A percentile compares a stretch with the other conserved stretches of the same genome.
Evolutionary conservation across 2,888 invertebrate species (phyloP).

Genomic region (Hofmannophila pseudospretella): DNA sequence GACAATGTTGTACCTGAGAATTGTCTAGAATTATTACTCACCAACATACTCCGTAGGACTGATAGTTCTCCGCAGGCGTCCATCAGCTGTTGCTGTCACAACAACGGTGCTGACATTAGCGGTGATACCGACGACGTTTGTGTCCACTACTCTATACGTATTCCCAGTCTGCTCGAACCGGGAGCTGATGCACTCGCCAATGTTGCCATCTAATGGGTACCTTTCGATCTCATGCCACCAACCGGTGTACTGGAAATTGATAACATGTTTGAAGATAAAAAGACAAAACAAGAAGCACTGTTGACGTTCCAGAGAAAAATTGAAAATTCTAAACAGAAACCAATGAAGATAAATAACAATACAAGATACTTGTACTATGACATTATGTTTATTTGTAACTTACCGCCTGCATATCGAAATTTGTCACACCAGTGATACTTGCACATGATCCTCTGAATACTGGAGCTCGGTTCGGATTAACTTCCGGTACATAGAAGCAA

Average conservation of each 20-base stretch:
- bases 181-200: conserved; percentile 49
- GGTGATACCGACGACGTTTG: conserved; percentile 30
- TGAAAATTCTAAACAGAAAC: too few species aligned
- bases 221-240: conserved; percentile 65
- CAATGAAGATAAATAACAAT: too few species aligned
- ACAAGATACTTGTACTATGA: too few species aligned
- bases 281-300: too few species aligned
- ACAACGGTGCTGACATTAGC: conserved; percentile 31
- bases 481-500: conserved; percentile 57
- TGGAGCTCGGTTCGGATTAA: conserved; percentile 31
- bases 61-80: conserved; percentile 39
- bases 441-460: conserved; percentile 50
- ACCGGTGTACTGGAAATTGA: conserved; percentile 43
- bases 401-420: conserved; percentile 44
- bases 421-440: conserved; percentile 29
- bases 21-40: too few species aligned
- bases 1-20: too few species aligned
- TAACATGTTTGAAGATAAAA: background rate
- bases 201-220: conserved; percentile 35
- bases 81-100: conserved; percentile 32
- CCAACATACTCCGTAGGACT: too few species aligned
- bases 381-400: conserved; percentile 11
- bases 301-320: too few species aligned
- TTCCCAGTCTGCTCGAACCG: conserved; percentile 28
- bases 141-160: conserved; percentile 37